Evolutionary conservation across 2,888 invertebrate genomes (phyloP), one percentile per base, ranked within the genome.

Genomic region (Bruchidius siliquastri): DNA sequence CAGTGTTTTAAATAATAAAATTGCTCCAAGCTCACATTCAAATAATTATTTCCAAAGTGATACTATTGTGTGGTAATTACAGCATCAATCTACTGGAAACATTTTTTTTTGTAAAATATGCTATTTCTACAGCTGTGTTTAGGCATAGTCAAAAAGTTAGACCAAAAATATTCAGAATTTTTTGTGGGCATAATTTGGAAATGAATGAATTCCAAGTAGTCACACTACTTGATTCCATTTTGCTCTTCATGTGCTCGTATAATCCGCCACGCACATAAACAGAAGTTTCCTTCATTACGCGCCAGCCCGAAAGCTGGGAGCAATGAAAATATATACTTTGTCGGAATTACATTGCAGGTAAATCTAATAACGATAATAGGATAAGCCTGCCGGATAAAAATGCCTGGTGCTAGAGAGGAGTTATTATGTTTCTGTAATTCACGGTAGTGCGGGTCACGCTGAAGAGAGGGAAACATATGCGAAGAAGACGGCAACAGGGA

Each of bases 351-450:
- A 71, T 71, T 69, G 72, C 69, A 72, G 69, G 71, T 67, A 67
- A 69, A 74, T 72, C 74, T 74, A 74, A 74, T 74, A 72, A 72
- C 30, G 32, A 72, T 72, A 72, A 72, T 69, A 67, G 71, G 71
- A 67, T 67, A 72, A 72, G 71, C 66, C 67, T 20, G 67, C 26
- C 22, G n/a, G 67, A 67, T 21, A 71, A 49, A 49, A 49, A 49
- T 8, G 13, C 10, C 49, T 1, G 49, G 18, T 13, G 49, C 13
- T 4, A 49, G 49, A 49, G 49, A 49, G 49, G 49, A 49, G 49
- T 49, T 49, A 49, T 49, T 49, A 49, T 49, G 49, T 49, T 49
- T 49, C 49, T 49, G 49, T 49, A 49, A 49, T 49, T 49, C 49
- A 18, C 13, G 49, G 49, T 49, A 49, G 49, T 49, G 26, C 26